Conservation (phyloP, 1,140 invertebrate genomes). For the Diuraphis noxia region DNA sequence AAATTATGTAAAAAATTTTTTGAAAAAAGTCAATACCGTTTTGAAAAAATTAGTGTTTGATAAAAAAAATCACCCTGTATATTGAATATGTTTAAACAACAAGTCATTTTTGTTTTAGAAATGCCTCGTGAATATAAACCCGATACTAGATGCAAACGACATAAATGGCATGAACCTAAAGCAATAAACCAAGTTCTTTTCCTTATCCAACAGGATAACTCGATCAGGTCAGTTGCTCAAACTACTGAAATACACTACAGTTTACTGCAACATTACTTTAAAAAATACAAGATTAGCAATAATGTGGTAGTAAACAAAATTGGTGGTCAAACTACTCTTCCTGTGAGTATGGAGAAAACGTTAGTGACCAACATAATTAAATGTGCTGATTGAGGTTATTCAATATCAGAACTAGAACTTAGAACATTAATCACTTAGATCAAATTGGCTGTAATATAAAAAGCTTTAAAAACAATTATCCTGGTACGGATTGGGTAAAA, state of each 20-base stretch:
- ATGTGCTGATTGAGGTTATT: conserved; percentile 17
- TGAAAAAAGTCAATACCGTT: too few species aligned
- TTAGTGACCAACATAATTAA: conserved; percentile 21
- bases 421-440: conserved; percentile 1
- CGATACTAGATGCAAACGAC: not conserved
- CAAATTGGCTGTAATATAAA: conserved; percentile 11
- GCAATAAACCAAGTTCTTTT: not conserved
- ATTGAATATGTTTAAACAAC: too few species aligned
- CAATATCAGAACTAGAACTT: not conserved
- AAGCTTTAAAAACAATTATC: not conserved
- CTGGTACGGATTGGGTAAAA: conserved; percentile 10
- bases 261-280: not conserved
- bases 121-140: not conserved
- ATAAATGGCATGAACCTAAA: not conserved
- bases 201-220: not conserved
- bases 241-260: not conserved
- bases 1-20: too few species aligned
- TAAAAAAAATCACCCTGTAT: too few species aligned
- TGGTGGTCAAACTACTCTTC: not conserved
- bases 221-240: not conserved
- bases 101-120: not conserved
- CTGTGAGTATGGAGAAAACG: not conserved
- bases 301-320: not conserved
- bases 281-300: not conserved
- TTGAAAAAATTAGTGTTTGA: too few species aligned